A percentile compares a stretch with the other conserved stretches of the same genome.
phyloP scores from a whole-genome alignment of 2,797 vertebrate species.

The Meda fulgida region DNA sequence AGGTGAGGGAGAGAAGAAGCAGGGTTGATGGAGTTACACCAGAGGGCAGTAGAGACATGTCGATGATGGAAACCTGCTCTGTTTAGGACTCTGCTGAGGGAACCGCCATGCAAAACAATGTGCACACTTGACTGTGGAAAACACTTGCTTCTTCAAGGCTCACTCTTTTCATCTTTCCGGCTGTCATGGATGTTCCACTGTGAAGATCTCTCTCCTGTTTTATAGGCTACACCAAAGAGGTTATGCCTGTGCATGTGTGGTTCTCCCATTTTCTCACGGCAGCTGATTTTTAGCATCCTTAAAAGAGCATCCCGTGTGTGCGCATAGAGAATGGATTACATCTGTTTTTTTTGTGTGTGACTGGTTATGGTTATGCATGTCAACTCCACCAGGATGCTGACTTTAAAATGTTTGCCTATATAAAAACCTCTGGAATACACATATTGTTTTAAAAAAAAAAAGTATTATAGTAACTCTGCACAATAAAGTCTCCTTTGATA shows the following conservation, averaged over 20 bases:
- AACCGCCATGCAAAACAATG: constrained; percentile 73
- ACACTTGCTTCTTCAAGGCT: constrained; percentile 43
- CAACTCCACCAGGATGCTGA: not conserved
- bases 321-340: constrained; percentile 6
- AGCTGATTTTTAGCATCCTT: constrained; percentile 5
- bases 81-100: constrained; percentile 67
- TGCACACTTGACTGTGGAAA: constrained; percentile 68
- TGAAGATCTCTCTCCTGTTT: constrained; percentile 37
- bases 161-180: constrained; percentile 38
- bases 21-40: constrained; percentile 61
- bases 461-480: not conserved
- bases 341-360: not conserved
- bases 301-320: not conserved
- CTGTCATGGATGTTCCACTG: constrained; percentile 40
- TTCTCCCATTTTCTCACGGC: not conserved
- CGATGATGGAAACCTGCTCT: constrained; percentile 63
- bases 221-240: constrained; percentile 1
- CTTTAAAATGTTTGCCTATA: not conserved
- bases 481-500: not conserved
- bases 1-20: constrained; percentile 57
- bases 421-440: not conserved
- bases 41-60: constrained; percentile 67
- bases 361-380: not conserved
- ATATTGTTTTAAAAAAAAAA: no score
- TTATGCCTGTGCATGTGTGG: constrained; percentile 5